Evolutionary conservation across 2,113 vertebrate species (phyloP), one percentile per base, ranked within the genome.

Genomic region (Cyprinus carpio): DNA sequence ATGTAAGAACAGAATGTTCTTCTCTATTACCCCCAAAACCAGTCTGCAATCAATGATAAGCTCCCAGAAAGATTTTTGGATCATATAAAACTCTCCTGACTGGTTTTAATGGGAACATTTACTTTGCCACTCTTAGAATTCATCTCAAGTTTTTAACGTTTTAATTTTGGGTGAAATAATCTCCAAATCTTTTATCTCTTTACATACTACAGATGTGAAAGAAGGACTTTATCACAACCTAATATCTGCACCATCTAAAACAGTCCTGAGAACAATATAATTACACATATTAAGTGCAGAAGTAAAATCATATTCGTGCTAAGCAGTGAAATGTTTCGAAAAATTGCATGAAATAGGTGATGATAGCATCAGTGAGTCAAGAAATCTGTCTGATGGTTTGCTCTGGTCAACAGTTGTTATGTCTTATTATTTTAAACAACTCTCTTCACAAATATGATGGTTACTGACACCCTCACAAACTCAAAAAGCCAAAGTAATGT

Each of bases 401-500:
- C 43, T 46, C 43, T 15, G 58, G 37, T 49, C 78, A 65, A 27
- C 78, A 1, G 16, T 15, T 12, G 15, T 65, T 81, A 46, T 46
- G 6, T 81, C 40, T 49, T 65, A 65, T 81, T 65, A 43, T 4
- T 46, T 9, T 46, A 65, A 81, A 81, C 78, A 49, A 23, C 60
- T 40, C 60, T 29, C 37, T 7, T 46, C 1, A 7, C 58, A 20
- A 64, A 80, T 64, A 64, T 27, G 34, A 37, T 46, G 27, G 23
- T n/a, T 20, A 25, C 23, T 27, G 13, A 64, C 34, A 80, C 6
- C 37, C 58, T 62, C 15, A 27, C n/a, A 49, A 27, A 80, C 23
- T 18, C 20, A 58, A 58, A 13, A 58, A 56, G 8, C 75, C 27
- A 23, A 78, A 34, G 18, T 27, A 40, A 75, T n/a, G 43, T n/a